Base-by-base conservation (phyloP, 2,888 invertebrate species). In the Sminthurinus aureus region DNA sequence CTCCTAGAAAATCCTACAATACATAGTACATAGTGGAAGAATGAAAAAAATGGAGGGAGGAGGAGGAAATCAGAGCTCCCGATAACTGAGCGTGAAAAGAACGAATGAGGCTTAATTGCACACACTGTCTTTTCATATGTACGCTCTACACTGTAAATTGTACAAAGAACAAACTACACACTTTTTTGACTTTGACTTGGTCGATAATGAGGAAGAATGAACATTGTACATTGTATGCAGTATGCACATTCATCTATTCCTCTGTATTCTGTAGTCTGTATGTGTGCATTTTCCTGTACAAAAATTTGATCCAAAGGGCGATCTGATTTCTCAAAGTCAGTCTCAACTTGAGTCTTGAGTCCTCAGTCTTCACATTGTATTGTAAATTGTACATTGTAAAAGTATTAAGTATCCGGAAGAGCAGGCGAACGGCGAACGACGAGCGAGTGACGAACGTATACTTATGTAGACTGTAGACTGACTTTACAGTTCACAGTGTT, bases 101-200 rank as follows among this genome's bases (percentile, higher is more conserved):
- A 78, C 66, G 79, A 79, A 66, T 11, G 24, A 22, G 71, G 3
- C 67, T 79, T 79, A 79, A 79, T 79, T 79, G 79, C 79, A 78
- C 78, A 64, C 64, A 58, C 58, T 78, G 78, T 64, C 78, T 78
- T 78, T 78, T 78, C 64, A 78, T 78, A 66, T 51, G 38, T 38
- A 38, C 38, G 6, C 3, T 38, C 3, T 38, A 38, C 38, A 38
- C 38, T 38, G 38, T 38, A n/a, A n/a, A n/a, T n/a, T n/a, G n/a
- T n/a, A n/a, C n/a, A n/a, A n/a, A n/a, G n/a, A n/a, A n/a, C n/a
- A n/a, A n/a, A n/a, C n/a, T n/a, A n/a, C n/a, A n/a, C n/a, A n/a
- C n/a, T n/a, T n/a, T n/a, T n/a, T n/a, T n/a, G n/a, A n/a, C 38
- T 67, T 79, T 38, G 38, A 79, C 79, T 79, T 38, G 38, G 38